These are phyloP conservation scores for Lutjanus campechanus DNA, from an alignment of 2,797 vertebrate genomes.

Conservation along the genomic window DNA sequence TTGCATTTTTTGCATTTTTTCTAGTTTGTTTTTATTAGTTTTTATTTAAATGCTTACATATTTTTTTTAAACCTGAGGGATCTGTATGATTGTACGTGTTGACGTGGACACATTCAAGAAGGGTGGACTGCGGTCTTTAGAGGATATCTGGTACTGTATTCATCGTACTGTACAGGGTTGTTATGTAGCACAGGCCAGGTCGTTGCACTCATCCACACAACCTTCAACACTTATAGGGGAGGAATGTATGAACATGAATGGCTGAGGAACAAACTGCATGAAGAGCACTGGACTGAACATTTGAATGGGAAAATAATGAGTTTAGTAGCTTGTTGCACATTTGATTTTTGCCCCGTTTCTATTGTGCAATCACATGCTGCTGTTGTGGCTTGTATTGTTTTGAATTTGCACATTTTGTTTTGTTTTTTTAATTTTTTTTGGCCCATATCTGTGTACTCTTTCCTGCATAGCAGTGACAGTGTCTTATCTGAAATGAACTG, in stretches of 20 bases:
- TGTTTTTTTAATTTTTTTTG: neutral
- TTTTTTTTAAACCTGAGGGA: slow-evolving; percentile 47
- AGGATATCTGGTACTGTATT: slow-evolving; percentile 43
- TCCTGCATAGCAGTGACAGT: slow-evolving; percentile 58
- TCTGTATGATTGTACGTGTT: slow-evolving; percentile 52
- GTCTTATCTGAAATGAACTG: slow-evolving; percentile 65
- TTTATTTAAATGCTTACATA: slow-evolving; percentile 47
- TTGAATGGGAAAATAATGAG: slow-evolving; percentile 33
- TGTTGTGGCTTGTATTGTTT: slow-evolving; percentile 51
- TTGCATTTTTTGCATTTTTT: slow-evolving; percentile 54
- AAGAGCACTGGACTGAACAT: slow-evolving; percentile 49
- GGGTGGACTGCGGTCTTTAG: slow-evolving; percentile 20
- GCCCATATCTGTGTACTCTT: slow-evolving; percentile 38
- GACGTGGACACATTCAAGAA: slow-evolving; percentile 45
- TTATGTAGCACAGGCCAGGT: slow-evolving; percentile 74
- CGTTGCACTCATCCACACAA: slow-evolving; percentile 44
- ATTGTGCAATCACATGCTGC: slow-evolving; percentile 42
- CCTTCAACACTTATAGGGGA: slow-evolving; percentile 21
- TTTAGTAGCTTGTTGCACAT: slow-evolving; percentile 57
- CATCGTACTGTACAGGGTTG: slow-evolving; percentile 64
- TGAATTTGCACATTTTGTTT: slow-evolving; percentile 63
- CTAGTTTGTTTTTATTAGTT: slow-evolving; percentile 42
- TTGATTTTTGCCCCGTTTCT: slow-evolving; percentile 32
- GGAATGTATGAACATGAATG: slow-evolving; percentile 58
- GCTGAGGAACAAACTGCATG: slow-evolving; percentile 59